Percentiles rank a stretch among this genome's conserved stretches.
Conservation (phyloP, 1,140 invertebrate species). For the Coenobita brevimanus region DNA sequence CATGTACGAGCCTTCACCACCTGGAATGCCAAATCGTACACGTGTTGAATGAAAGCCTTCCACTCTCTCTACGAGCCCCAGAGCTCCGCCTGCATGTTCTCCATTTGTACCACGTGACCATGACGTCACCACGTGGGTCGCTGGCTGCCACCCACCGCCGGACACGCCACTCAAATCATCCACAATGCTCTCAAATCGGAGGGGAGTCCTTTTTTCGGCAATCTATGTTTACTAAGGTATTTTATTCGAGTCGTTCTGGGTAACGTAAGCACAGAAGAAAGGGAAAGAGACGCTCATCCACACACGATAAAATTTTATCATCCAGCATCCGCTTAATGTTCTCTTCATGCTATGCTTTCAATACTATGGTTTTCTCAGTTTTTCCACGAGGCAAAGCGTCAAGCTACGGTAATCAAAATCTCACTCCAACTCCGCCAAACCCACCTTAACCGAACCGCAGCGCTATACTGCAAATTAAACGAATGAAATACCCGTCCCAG, state of each 20-base stretch:
- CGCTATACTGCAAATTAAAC: background rate
- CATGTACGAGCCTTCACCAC: background rate
- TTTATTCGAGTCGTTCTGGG: no score
- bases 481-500: no score
- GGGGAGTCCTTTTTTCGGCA: conserved; percentile 36
- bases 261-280: no score
- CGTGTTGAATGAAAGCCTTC: conserved; percentile 28
- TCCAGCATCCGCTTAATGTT: no score
- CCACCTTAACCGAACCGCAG: background rate
- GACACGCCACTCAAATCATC: background rate
- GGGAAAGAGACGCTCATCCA: no score
- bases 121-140: conserved; percentile 61
- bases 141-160: conserved; percentile 23
- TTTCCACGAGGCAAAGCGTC: no score
- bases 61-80: background rate
- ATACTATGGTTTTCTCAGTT: no score
- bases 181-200: background rate
- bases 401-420: no score
- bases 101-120: conserved; percentile 64
- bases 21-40: conserved; percentile 47
- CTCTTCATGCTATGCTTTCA: no score
- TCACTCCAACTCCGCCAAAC: background rate
- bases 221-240: no score
- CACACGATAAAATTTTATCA: no score
- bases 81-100: conserved; percentile 57